Percentiles rank a stretch among this genome's conserved stretches.
phyloP scores from a whole-genome alignment of 92 coral and sea anemone species.

The Heteractis magnifica region DNA sequence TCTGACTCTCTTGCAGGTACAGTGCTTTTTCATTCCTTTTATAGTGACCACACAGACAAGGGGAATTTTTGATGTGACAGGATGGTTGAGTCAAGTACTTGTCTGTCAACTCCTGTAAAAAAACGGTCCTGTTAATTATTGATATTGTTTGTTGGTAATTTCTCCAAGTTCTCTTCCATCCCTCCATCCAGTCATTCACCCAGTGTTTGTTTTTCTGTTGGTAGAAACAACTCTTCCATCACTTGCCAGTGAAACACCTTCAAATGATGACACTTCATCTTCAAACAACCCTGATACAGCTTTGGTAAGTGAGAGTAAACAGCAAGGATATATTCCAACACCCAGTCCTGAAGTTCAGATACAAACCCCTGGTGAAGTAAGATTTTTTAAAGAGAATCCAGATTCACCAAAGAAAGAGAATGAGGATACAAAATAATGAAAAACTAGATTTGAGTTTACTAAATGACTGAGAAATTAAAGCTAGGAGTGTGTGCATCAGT shows the following conservation, averaged over 20 bases:
- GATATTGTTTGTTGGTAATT: no score
- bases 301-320: conserved; percentile 70
- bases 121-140: no score
- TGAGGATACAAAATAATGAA: conserved; percentile 4
- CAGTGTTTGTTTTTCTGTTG: neutral
- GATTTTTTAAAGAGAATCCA: conserved; percentile 59
- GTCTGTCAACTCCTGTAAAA: no score
- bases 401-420: conserved; percentile 9
- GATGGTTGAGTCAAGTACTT: no score
- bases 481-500: no score
- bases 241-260: neutral
- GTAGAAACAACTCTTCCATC: neutral
- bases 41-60: no score
- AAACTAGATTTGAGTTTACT: neutral
- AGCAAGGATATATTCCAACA: conserved; percentile 48
- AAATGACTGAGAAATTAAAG: neutral
- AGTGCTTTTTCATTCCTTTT: neutral
- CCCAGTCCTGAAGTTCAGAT: conserved; percentile 80
- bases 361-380: conserved; percentile 72
- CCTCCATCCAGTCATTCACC: neutral
- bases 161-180: neutral
- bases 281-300: neutral
- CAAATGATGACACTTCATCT: neutral
- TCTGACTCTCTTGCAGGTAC: neutral
- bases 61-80: no score